phyloP scores from a whole-genome alignment of 2,888 invertebrate species.

The Acronicta leporina region DNA sequence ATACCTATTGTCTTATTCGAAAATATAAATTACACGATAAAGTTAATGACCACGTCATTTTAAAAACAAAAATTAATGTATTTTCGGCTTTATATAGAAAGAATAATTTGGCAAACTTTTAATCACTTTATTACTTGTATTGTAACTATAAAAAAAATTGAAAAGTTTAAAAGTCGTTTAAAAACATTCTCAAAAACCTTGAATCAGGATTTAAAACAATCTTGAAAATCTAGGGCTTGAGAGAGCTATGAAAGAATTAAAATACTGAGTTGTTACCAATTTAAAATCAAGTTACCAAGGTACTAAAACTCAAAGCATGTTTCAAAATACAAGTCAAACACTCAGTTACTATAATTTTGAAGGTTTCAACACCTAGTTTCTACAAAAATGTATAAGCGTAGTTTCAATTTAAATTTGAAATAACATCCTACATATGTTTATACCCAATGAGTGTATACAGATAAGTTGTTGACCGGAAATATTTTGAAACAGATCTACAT shows the following conservation, averaged over 20 bases:
- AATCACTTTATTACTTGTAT: constrained; percentile 26
- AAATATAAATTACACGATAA: constrained; percentile 14
- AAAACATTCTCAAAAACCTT: neutral
- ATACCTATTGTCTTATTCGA: constrained; percentile 6
- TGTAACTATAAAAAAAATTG: neutral
- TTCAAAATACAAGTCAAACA: no score
- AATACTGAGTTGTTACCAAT: constrained; percentile 4
- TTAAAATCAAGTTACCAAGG: no score
- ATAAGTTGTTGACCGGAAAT: neutral
- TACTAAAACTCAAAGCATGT: no score
- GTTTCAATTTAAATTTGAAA: no score
- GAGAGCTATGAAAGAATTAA: constrained; percentile 28
- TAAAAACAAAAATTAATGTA: constrained; percentile 36
- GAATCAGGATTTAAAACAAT: constrained; percentile 38
- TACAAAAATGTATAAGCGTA: no score
- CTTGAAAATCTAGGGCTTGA: constrained; percentile 21
- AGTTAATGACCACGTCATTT: constrained; percentile 19
- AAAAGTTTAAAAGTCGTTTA: no score
- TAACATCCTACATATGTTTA: no score
- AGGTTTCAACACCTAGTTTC: no score
- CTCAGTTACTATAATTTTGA: no score
- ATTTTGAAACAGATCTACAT: constrained; percentile 8
- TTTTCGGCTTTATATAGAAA: neutral
- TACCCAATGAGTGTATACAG: neutral
- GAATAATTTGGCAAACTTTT: constrained; percentile 34